These are phyloP conservation scores for Dasyprocta punctata DNA, from an alignment of 2,113 vertebrate species.

Conservation along the genomic window DNA sequence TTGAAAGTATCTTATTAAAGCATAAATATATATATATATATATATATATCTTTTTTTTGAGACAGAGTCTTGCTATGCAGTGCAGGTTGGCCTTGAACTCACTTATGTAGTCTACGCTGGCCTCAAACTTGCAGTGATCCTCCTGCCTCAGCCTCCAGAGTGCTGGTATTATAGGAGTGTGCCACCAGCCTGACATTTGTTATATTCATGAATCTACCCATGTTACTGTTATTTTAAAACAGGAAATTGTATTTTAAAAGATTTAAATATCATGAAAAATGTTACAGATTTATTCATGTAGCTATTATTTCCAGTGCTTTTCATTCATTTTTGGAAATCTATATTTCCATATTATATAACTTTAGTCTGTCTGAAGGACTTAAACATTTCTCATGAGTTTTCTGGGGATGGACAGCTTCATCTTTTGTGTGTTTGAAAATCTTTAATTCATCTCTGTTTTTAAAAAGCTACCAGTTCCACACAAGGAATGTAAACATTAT, in stretches of 20 bases:
- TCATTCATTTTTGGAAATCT: conserved; percentile 10
- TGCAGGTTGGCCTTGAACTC: not conserved
- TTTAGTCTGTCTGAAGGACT: no score
- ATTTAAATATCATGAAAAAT: conserved; percentile 6
- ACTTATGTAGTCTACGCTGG: no score
- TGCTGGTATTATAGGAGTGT: not conserved
- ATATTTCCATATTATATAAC: not conserved
- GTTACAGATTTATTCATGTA: not conserved
- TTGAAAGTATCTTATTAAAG: not conserved
- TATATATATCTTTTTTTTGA: not conserved
- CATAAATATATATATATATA: not conserved
- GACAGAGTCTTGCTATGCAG: not conserved
- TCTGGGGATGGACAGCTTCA: no score
- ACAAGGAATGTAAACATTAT: no score
- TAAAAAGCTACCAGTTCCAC: no score
- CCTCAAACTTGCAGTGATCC: not conserved
- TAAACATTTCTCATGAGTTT: no score
- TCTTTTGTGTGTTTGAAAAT: no score
- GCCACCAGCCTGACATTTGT: not conserved
- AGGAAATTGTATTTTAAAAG: conserved; percentile 21
- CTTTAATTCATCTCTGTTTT: no score
- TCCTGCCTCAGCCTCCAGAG: not conserved
- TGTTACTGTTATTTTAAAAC: not conserved
- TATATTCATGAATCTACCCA: not conserved
- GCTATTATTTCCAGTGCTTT: not conserved